These are phyloP conservation scores for Hoplodrina blanda DNA, from an alignment of 2,888 invertebrate genomes.

Conservation along the genomic window DNA sequence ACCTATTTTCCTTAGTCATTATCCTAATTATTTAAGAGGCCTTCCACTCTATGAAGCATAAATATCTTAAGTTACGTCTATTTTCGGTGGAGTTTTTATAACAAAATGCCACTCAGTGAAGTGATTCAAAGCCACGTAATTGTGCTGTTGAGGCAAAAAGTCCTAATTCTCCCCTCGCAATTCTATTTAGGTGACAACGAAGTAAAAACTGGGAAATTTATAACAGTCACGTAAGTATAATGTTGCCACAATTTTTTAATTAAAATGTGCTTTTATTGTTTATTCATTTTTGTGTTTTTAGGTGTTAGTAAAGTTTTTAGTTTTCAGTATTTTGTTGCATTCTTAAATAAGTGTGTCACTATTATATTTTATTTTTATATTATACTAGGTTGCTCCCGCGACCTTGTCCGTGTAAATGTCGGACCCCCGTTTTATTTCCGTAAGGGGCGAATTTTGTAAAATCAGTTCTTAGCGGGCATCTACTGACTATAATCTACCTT, in stretches of 20 bases:
- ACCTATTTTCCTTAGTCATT: conserved; percentile 57
- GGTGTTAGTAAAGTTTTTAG: background rate
- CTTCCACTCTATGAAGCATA: conserved; percentile 64
- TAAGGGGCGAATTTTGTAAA: no score
- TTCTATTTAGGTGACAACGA: conserved; percentile 79
- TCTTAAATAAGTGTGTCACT: background rate
- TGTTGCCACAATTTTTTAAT: conserved; percentile 80
- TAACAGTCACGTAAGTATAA: conserved; percentile 77
- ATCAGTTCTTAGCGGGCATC: no score
- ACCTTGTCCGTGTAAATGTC: no score
- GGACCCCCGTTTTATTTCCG: no score
- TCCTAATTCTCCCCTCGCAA: conserved; percentile 77
- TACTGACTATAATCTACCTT: no score
- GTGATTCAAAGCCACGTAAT: conserved; percentile 76
- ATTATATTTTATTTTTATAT: no score
- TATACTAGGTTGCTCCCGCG: no score
- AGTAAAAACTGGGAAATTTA: conserved; percentile 80
- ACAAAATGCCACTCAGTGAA: conserved; percentile 70
- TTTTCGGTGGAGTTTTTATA: conserved; percentile 69
- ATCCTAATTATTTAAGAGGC: conserved; percentile 62
- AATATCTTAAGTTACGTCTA: conserved; percentile 65
- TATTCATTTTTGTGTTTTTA: conserved; percentile 46
- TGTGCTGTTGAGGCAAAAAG: conserved; percentile 77
- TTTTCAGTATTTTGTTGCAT: background rate
- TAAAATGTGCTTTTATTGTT: conserved; percentile 75